phyloP scores from a whole-genome alignment of 2,797 vertebrate genomes.

The Liasis olivaceus region DNA sequence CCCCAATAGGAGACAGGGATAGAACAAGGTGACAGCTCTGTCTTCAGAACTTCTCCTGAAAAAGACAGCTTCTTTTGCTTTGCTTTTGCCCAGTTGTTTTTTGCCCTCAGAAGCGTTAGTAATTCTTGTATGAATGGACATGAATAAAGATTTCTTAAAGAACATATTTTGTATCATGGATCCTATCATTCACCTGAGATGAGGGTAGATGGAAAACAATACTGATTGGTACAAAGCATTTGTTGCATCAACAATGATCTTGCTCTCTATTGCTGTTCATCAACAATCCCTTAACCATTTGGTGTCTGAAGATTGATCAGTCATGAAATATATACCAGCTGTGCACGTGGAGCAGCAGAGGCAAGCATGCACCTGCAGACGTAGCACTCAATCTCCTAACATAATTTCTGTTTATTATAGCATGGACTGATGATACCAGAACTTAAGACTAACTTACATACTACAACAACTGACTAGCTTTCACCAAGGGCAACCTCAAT shows the following conservation, averaged over 20 bases:
- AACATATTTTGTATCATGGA: not conserved
- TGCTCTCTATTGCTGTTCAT: constrained; percentile 13
- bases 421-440: too few relatives aligned
- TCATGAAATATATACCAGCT: not conserved
- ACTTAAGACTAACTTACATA: too few relatives aligned
- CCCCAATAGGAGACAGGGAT: not conserved
- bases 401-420: too few relatives aligned
- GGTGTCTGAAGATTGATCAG: not conserved
- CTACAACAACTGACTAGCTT: not conserved
- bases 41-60: not conserved
- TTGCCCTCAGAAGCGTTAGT: not conserved
- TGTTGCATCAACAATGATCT: not conserved
- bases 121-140: not conserved
- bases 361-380: too few relatives aligned
- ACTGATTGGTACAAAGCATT: constrained; percentile 7
- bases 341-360: too few relatives aligned
- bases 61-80: not conserved
- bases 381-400: too few relatives aligned
- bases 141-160: not conserved
- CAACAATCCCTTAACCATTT: not conserved
- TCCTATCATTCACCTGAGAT: not conserved
- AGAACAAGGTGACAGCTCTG: not conserved
- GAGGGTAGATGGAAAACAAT: not conserved
- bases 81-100: not conserved
- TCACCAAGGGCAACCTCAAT: not conserved